Base-by-base conservation (phyloP, 2,888 invertebrate species). In the Cylindroiulus punctatus region DNA sequence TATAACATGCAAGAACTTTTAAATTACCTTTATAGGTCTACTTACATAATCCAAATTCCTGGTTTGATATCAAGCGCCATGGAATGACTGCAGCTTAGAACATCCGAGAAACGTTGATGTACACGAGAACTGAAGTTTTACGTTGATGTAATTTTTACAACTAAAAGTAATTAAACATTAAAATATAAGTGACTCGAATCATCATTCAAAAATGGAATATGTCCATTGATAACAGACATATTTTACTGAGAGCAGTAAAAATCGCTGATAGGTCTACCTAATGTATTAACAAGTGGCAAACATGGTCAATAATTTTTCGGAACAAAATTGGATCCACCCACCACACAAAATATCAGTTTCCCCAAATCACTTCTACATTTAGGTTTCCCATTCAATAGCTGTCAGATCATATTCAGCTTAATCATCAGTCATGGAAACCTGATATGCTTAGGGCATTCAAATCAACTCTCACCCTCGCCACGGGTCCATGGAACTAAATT, bases 41-140 rank as follows among this genome's bases (percentile, higher is more conserved):
- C 57, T 65, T 65, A 65, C 57, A 65, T 65, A 65, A 65, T 65
- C 57, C 22, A 22, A 65, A 22, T 65, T 65, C 57, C 22, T 22
- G 19, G 22, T 65, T 22, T 26, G 22, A 12, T 65, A 26, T n/a
- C 22, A 65, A 65, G 22, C 22, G n/a, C n/a, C 52, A n/a, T 65
- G 0, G 8, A 22, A 10, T 22, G 22, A 1, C 10, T 22, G 8
- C 7, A 22, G 22, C 8, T 26, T 22, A 22, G 57, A 65, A 10
- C 26, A 65, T 65, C 57, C 57, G 26, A 22, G 57, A 65, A 10
- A 44, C 57, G 57, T 26, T 26, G 3, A 65, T 22, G 1, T 52
- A 52, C n/a, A n/a, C 7, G n/a, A 3, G 44, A 44, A 44, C 44
- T 36, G 36, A 44, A 44, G 12, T 44, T 22, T 65, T 0, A 22